Evolutionary conservation across 2,888 invertebrate genomes (phyloP).

Genomic region (Zeuzera pyrina): DNA sequence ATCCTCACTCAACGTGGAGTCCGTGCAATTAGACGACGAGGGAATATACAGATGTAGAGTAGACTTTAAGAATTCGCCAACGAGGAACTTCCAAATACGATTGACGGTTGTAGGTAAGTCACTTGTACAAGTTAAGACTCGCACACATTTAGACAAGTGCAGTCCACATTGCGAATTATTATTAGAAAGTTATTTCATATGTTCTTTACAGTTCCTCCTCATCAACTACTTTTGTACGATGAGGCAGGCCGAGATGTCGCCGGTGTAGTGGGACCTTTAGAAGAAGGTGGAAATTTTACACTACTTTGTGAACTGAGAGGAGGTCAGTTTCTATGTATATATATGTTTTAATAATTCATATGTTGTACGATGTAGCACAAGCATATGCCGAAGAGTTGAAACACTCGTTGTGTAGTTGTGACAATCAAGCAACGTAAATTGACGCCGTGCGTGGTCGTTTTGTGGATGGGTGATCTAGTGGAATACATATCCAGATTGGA

Average conservation of each 20-base stretch:
- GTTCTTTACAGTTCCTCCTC: slow-evolving; percentile 84
- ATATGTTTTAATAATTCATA: too few species aligned
- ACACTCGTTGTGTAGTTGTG: too few species aligned
- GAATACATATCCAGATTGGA: too few species aligned
- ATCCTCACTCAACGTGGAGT: slow-evolving; percentile 85
- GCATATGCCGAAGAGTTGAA: too few species aligned
- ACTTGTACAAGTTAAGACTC: neutral
- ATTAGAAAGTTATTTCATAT: neutral
- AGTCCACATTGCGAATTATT: neutral
- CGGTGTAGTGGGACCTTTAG: slow-evolving; percentile 86
- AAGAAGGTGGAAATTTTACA: slow-evolving; percentile 59
- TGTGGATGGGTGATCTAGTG: too few species aligned
- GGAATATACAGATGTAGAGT: slow-evolving; percentile 90
- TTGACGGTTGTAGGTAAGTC: slow-evolving; percentile 90
- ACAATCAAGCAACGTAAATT: too few species aligned
- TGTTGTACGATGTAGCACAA: too few species aligned
- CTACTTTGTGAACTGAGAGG: slow-evolving; percentile 58
- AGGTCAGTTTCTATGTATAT: too few species aligned
- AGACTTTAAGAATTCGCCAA: slow-evolving; percentile 91
- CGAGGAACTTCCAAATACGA: slow-evolving; percentile 88
- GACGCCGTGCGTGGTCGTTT: too few species aligned
- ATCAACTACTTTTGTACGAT: slow-evolving; percentile 87
- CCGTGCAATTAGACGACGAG: slow-evolving; percentile 88
- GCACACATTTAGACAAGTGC: neutral
- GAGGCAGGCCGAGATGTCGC: slow-evolving; percentile 86